Percentiles rank a stretch among this genome's conserved stretches.
These are phyloP conservation scores for Ferrisia virgata DNA, from an alignment of 2,888 invertebrate species.

Conservation along the genomic window DNA sequence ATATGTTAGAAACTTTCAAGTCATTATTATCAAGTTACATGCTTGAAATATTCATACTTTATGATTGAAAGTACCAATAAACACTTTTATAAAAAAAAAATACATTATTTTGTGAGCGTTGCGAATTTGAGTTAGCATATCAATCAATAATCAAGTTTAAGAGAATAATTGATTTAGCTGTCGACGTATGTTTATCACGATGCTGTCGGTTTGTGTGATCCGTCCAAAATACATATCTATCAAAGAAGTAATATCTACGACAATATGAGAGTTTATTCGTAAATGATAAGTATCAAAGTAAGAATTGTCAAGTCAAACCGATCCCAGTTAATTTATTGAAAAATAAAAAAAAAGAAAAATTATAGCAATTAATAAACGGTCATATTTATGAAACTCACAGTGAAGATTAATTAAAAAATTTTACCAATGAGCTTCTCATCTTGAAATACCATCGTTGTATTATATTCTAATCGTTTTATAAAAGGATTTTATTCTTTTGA, in stretches of 20 bases:
- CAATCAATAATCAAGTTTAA: no score
- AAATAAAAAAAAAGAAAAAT: not conserved
- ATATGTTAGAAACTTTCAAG: slow-evolving; percentile 1
- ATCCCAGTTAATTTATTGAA: not conserved
- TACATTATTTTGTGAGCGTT: no score
- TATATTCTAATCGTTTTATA: not conserved
- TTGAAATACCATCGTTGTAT: not conserved
- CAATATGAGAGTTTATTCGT: not conserved
- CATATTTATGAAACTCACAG: not conserved
- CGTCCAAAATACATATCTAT: no score
- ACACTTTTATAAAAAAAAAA: slow-evolving; percentile 16
- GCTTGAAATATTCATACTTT: not conserved
- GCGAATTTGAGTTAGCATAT: no score
- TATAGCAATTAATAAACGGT: not conserved
- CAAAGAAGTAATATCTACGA: not conserved
- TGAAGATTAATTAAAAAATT: slow-evolving; percentile 15
- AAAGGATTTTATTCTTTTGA: slow-evolving; percentile 15
- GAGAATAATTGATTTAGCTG: no score
- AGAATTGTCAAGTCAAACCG: not conserved
- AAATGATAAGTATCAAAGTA: not conserved
- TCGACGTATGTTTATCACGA: no score
- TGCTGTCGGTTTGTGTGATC: no score
- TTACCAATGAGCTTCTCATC: not conserved
- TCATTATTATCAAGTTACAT: not conserved
- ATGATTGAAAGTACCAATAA: not conserved